Conservation (phyloP, 2,113 vertebrate species). For the Callaeas wilsoni region DNA sequence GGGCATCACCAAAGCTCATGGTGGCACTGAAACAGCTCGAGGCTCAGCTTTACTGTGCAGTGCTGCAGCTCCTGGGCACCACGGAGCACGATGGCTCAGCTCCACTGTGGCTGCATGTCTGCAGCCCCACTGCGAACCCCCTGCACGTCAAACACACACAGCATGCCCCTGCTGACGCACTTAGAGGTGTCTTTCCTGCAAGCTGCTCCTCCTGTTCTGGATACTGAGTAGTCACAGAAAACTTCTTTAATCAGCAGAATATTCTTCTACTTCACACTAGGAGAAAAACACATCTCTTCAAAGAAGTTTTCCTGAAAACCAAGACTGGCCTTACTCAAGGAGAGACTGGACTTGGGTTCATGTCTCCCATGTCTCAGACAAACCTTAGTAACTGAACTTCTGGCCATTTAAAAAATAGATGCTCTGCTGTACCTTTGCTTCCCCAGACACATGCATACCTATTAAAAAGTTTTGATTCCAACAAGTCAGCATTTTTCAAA, state of each 20-base stretch:
- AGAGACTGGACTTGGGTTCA: background rate
- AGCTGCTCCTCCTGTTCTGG: background rate
- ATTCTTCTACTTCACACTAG: background rate
- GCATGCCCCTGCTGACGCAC: background rate
- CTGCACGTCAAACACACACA: background rate
- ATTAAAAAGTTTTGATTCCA: background rate
- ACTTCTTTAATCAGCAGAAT: background rate
- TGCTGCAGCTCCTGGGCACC: background rate
- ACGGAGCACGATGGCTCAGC: rapidly evolving
- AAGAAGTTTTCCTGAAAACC: background rate
- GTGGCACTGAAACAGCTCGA: background rate
- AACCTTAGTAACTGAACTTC: background rate
- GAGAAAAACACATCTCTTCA: background rate
- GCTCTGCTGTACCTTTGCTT: background rate
- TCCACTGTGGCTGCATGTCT: rapidly evolving
- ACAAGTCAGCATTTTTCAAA: background rate
- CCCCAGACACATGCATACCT: background rate
- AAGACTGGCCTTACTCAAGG: background rate
- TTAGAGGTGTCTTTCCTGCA: background rate
- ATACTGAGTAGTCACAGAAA: background rate
- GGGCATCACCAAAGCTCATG: background rate
- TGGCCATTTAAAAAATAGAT: background rate
- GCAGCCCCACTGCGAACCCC: background rate
- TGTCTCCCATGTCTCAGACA: background rate
- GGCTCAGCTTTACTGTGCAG: background rate